Conservation (phyloP, 2,113 vertebrate genomes). For the Elaphurus davidianus region DNA sequence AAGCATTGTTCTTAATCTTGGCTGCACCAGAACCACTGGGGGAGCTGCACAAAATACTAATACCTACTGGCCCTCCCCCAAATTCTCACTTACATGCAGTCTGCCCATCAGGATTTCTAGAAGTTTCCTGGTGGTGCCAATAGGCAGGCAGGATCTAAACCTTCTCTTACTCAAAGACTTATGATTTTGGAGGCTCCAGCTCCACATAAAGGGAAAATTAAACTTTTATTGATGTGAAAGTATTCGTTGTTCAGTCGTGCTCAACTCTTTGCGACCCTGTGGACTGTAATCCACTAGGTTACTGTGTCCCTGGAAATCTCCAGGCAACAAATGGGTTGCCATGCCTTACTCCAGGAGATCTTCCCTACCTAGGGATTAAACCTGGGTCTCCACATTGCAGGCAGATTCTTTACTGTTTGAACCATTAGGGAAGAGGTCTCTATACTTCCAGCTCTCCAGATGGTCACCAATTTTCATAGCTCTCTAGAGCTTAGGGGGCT, state of each 20-base stretch:
- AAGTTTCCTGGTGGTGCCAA: neutral
- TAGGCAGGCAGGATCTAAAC: neutral
- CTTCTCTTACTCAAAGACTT: neutral
- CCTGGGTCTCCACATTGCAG: neutral
- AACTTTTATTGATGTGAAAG: neutral
- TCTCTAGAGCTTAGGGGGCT: neutral
- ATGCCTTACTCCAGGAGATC: neutral
- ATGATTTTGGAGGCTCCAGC: neutral
- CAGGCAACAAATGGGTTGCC: neutral
- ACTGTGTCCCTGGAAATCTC: neutral
- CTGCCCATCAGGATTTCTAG: neutral
- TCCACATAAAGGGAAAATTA: neutral
- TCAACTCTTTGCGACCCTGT: neutral
- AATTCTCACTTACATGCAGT: neutral
- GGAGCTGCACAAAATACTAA: neutral
- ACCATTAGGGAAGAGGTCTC: neutral
- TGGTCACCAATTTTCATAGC: neutral
- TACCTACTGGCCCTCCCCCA: no score
- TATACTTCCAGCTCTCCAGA: neutral
- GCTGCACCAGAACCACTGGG: neutral
- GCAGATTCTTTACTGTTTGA: neutral
- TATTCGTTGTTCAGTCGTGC: neutral
- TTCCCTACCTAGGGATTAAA: neutral
- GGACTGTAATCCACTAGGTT: neutral
- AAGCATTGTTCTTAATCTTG: no score